Evolutionary conservation across 2,888 invertebrate species (phyloP), one percentile per base, ranked within the genome.

Genomic region (Catonia carolina): DNA sequence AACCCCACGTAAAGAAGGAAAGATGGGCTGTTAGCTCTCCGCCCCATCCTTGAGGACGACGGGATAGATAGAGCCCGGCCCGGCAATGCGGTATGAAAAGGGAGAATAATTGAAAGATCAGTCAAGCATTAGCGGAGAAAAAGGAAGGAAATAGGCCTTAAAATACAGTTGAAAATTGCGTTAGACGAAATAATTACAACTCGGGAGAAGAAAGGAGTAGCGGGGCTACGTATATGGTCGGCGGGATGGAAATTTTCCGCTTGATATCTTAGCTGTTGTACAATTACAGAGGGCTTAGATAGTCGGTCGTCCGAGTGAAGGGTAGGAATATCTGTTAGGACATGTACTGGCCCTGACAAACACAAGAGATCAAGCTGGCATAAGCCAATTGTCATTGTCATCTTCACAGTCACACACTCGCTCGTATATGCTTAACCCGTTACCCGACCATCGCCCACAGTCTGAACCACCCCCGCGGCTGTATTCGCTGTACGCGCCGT

Each of bases 91-190:
- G 37, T 39, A 53, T 5, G n/a, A 41, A 42, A 53, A 55, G 55
- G 36, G 55, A 50, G 50, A 55, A 55, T 55, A 55, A 55, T 55
- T 55, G 55, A 41, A 50, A 55, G 49, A 37, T 49, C 55, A 41
- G 55, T 55, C 27, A 41, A 55, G 55, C 55, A 35, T 54, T 27
- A 7, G 27, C 41, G 23, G 55, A 50, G 36, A 55, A 55, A 55
- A 49, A 55, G 42, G 39, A 41, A 48, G 39, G 27, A 41, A 17
- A 58, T 45, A 53, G 39, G 53, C 47, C 53, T 37, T 42, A 42
- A 58, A 58, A 58, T 58, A 58, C 49, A 33, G 54, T 35, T 15
- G 36, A 58, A 27, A 54, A 58, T 56, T 50, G 56, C 39, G 51
- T 56, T 56, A 56, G 42, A 45, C 27, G 45, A 51, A 51, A 56